A percentile compares a stretch with the other conserved stretches of the same genome.
These are phyloP conservation scores for Cavia porcellus DNA, from an alignment of 2,113 vertebrate genomes.

Conservation along the genomic window DNA sequence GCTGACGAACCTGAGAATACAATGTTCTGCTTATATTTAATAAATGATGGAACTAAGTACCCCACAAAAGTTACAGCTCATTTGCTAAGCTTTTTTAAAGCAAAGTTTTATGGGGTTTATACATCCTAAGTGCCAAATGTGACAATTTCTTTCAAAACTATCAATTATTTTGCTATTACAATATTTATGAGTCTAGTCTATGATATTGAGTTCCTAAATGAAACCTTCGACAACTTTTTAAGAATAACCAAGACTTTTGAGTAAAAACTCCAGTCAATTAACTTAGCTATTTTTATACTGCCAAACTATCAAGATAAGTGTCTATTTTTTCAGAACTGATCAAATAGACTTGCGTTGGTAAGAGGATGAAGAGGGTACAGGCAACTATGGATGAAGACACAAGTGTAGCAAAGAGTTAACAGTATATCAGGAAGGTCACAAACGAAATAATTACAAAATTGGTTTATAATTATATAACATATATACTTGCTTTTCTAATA, in stretches of 20 bases:
- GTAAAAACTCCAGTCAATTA: conserved; percentile 12
- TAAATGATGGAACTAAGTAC: neutral
- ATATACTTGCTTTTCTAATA: neutral
- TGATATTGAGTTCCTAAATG: conserved; percentile 12
- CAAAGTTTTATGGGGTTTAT: neutral
- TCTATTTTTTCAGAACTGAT: neutral
- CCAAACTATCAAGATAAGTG: conserved; percentile 14
- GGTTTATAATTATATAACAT: neutral
- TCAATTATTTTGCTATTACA: conserved; percentile 25
- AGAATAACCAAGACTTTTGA: conserved; percentile 23
- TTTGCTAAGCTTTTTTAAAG: conserved; percentile 29
- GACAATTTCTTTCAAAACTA: conserved; percentile 56
- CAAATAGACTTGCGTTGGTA: neutral
- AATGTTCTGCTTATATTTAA: conserved; percentile 47
- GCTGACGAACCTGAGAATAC: neutral
- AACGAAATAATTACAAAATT: conserved; percentile 29
- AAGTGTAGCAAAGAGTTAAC: conserved; percentile 16
- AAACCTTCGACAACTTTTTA: conserved; percentile 34
- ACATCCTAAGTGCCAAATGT: neutral
- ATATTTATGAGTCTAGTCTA: neutral
- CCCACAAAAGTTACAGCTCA: neutral
- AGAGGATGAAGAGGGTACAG: neutral
- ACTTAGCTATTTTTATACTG: conserved; percentile 23
- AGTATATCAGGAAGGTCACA: neutral
- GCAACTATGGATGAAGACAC: neutral